Evolutionary conservation across 2,888 invertebrate genomes (phyloP).

Genomic region (Tetranychus piercei): DNA sequence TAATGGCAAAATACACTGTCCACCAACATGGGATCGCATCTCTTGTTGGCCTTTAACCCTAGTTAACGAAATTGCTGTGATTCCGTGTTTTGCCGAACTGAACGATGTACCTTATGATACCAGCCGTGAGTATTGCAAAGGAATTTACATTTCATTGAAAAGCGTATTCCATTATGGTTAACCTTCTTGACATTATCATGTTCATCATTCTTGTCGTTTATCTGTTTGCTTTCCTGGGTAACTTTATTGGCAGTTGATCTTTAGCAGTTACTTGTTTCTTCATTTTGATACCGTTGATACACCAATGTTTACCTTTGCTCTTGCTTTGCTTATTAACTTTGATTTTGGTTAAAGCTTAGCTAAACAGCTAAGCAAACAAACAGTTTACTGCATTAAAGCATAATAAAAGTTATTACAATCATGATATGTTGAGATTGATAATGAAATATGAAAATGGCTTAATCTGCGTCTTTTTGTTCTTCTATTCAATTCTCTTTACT

Average conservation of each 20-base stretch:
- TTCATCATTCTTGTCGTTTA: too few species aligned
- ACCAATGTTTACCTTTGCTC: neutral
- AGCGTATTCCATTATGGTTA: neutral
- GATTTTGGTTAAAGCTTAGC: neutral
- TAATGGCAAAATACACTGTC: neutral
- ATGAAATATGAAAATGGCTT: too few species aligned
- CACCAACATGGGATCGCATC: constrained; percentile 32
- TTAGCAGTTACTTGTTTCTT: neutral
- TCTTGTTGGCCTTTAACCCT: constrained; percentile 67
- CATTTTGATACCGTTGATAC: neutral
- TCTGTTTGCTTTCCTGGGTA: neutral
- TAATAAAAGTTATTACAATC: too few species aligned
- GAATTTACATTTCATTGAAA: neutral
- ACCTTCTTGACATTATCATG: too few species aligned
- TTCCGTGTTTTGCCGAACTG: constrained; percentile 59
- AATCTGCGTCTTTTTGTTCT: neutral
- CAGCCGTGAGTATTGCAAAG: constrained; percentile 48
- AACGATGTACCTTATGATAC: constrained; percentile 59
- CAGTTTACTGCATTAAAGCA: neutral
- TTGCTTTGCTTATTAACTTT: neutral
- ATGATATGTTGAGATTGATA: too few species aligned
- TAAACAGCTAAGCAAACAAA: constrained; percentile 1
- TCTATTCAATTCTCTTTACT: neutral
- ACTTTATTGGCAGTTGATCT: neutral
- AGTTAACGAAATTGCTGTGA: constrained; percentile 46